Percentiles rank a stretch among this genome's conserved stretches.
These are phyloP conservation scores for Peromyscus aztecus DNA, from an alignment of 2,797 vertebrate species.

Conservation along the genomic window DNA sequence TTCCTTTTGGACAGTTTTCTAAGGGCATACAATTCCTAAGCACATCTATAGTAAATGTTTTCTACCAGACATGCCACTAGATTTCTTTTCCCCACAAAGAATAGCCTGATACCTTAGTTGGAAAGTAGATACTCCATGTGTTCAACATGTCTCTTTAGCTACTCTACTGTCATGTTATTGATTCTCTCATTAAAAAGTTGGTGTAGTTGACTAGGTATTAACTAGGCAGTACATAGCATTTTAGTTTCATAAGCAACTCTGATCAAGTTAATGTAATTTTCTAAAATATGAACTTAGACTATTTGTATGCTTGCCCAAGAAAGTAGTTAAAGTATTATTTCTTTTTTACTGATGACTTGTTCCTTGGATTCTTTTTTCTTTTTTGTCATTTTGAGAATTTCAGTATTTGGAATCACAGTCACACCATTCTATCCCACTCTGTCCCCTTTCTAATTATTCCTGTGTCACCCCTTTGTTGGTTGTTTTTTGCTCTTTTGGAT, in stretches of 20 bases:
- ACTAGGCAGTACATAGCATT: background rate
- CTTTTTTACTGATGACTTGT: background rate
- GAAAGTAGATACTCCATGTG: background rate
- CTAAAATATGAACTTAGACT: background rate
- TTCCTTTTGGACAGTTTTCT: background rate
- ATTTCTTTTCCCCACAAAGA: background rate
- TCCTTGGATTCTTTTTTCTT: background rate
- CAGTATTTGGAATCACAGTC: background rate
- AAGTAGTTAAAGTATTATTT: background rate
- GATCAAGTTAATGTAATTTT: background rate
- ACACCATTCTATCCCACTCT: background rate
- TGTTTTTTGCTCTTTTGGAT: too few species aligned
- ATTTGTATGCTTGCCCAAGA: slow-evolving; percentile 5
- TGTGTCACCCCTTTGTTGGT: background rate
- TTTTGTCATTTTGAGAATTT: background rate
- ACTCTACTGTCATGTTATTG: background rate
- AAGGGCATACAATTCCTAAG: background rate
- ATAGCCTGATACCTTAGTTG: background rate
- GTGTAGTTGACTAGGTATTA: background rate
- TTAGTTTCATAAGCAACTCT: background rate
- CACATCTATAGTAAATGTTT: background rate
- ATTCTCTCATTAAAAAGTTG: background rate
- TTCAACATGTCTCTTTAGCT: background rate
- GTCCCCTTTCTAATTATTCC: background rate
- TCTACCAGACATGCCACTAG: background rate